phyloP scores from a whole-genome alignment of 2,797 vertebrate species.

The Rhynchonycteris naso region DNA sequence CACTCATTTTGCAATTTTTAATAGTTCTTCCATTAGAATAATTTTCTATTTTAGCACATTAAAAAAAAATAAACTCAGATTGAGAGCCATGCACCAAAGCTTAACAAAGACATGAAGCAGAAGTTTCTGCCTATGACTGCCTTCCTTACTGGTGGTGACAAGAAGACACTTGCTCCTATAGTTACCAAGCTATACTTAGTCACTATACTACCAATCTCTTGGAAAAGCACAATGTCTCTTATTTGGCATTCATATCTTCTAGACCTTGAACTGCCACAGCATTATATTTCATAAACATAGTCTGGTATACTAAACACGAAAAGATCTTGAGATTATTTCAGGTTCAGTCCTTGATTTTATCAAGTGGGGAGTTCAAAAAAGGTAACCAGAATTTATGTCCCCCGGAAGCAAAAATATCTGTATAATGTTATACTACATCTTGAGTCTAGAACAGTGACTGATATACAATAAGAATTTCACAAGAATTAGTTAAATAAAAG shows the following conservation, averaged over 20 bases:
- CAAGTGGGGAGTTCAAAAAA: background rate
- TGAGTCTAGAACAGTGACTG: background rate
- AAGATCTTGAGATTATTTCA: background rate
- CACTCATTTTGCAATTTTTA: background rate
- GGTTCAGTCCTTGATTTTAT: background rate
- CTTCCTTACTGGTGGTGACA: background rate
- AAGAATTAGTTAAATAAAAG: background rate
- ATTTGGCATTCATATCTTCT: background rate
- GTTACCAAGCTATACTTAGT: background rate
- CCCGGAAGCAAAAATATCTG: background rate
- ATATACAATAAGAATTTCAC: background rate
- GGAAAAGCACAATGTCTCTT: background rate
- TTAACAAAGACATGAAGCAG: background rate
- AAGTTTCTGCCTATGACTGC: background rate
- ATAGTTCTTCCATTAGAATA: background rate
- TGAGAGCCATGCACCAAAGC: background rate
- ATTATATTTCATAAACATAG: background rate
- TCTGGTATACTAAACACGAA: background rate
- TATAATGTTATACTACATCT: background rate
- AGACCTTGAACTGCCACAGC: background rate
- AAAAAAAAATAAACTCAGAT: background rate
- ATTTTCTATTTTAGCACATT: background rate
- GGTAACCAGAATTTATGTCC: background rate
- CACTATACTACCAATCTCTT: background rate
- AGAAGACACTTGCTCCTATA: background rate